Percentiles rank a stretch among this genome's conserved stretches.
Evolutionary conservation across 2,888 invertebrate species (phyloP).

Genomic region (Galeopsomyia nigrocyanea): DNA sequence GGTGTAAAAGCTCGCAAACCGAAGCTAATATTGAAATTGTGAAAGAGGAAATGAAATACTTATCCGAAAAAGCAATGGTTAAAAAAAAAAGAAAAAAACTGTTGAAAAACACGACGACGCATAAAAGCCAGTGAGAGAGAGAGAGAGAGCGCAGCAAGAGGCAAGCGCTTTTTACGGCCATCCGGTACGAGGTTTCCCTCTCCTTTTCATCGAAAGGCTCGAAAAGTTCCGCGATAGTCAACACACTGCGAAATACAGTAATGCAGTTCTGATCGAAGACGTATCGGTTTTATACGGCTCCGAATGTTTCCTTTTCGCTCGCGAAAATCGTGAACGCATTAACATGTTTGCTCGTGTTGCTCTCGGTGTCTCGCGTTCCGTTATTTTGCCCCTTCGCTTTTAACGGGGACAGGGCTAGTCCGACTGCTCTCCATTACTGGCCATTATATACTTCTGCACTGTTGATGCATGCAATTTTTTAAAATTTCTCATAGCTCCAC

Average conservation of each 20-base stretch:
- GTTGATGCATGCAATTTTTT: too few species aligned
- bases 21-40: not conserved
- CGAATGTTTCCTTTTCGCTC: slow-evolving; percentile 48
- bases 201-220: slow-evolving; percentile 9
- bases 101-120: slow-evolving; percentile 21
- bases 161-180: slow-evolving; percentile 34
- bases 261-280: slow-evolving; percentile 53
- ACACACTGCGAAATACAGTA: slow-evolving; percentile 39
- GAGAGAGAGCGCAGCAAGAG: not conserved
- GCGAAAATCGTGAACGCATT: slow-evolving; percentile 28
- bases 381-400: slow-evolving; percentile 23
- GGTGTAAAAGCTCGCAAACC: too few species aligned
- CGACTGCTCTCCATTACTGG: slow-evolving; percentile 25
- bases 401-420: not conserved
- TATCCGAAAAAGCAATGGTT: slow-evolving; percentile 18
- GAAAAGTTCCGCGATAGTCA: slow-evolving; percentile 36
- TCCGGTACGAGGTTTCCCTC: slow-evolving; percentile 27
- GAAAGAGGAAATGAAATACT: slow-evolving; percentile 19
- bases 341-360: slow-evolving; percentile 41
- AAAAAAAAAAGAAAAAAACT: slow-evolving; percentile 21
- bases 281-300: slow-evolving; percentile 55
- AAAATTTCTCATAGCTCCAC: too few species aligned
- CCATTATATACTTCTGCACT: slow-evolving; percentile 22
- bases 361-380: too few species aligned
- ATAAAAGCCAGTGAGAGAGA: slow-evolving; percentile 18